Evolutionary conservation across 2,888 invertebrate species (phyloP).

Genomic region (Drosophila austrosaltans): DNA sequence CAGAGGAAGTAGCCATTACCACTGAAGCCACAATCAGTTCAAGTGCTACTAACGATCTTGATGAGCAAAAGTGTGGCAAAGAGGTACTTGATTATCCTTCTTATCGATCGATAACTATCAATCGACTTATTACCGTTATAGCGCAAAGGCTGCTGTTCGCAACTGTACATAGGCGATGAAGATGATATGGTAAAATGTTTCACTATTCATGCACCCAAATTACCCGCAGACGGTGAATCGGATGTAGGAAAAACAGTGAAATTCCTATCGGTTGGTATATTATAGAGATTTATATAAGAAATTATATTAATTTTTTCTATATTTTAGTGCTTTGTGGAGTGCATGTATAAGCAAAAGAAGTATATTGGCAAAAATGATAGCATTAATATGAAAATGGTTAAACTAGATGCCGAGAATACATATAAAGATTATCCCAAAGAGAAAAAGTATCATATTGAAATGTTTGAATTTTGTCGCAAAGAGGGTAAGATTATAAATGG

Average conservation of each 20-base stretch:
- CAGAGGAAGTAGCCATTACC: slow-evolving; percentile 25
- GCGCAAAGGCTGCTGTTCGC: slow-evolving; percentile 60
- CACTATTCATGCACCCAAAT: slow-evolving; percentile 58
- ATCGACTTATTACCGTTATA: slow-evolving; percentile 10
- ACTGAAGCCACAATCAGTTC: neutral
- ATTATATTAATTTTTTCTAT: neutral
- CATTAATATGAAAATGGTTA: slow-evolving; percentile 74
- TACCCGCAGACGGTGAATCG: slow-evolving; percentile 49
- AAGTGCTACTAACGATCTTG: slow-evolving; percentile 21
- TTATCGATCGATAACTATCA: neutral
- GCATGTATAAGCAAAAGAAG: slow-evolving; percentile 67
- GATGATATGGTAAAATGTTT: slow-evolving; percentile 60
- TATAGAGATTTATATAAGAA: neutral
- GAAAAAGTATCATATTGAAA: slow-evolving; percentile 56
- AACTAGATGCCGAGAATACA: slow-evolving; percentile 60
- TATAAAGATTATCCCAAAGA: slow-evolving; percentile 62
- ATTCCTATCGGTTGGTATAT: slow-evolving; percentile 64
- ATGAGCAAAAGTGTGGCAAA: slow-evolving; percentile 46
- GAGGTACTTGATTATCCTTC: slow-evolving; percentile 35
- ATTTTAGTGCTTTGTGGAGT: slow-evolving; percentile 69
- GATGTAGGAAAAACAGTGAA: slow-evolving; percentile 43
- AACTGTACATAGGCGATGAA: slow-evolving; percentile 49
- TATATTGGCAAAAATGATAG: slow-evolving; percentile 69
- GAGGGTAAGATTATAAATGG: slow-evolving; percentile 39
- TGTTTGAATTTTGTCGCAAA: slow-evolving; percentile 63